phyloP scores from a whole-genome alignment of 2,113 vertebrate species.

The Phylloscopus trochiloides region DNA sequence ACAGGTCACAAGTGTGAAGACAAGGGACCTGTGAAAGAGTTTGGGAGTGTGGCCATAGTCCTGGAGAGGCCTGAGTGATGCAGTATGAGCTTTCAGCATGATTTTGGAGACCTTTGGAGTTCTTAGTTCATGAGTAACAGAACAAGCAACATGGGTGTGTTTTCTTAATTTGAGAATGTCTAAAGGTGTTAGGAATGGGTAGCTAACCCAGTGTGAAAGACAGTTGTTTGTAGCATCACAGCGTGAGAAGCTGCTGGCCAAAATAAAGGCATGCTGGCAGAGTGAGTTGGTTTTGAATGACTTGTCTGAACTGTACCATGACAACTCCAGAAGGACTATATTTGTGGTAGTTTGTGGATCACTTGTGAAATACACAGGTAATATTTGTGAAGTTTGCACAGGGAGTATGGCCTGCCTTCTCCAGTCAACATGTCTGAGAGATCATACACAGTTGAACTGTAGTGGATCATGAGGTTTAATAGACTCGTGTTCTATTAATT shows the following conservation, averaged over 20 bases:
- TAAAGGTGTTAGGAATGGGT: neutral
- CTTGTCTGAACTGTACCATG: neutral
- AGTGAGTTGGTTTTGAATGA: neutral
- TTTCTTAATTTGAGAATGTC: neutral
- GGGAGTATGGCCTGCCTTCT: neutral
- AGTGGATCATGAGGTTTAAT: neutral
- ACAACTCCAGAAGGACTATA: neutral
- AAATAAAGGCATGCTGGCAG: neutral
- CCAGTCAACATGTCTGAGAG: neutral
- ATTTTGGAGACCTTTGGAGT: neutral
- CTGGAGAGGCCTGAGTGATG: neutral
- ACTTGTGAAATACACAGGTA: neutral
- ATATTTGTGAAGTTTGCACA: neutral
- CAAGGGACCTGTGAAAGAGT: neutral
- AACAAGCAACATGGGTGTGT: rapidly evolving
- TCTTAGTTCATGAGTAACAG: neutral
- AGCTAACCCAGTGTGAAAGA: neutral
- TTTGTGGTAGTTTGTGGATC: neutral
- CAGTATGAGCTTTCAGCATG: neutral
- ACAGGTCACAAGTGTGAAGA: neutral
- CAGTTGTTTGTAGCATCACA: neutral
- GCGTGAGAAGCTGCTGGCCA: neutral
- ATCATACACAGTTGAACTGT: neutral
- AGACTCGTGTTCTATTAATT: neutral
- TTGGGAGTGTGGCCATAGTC: neutral